These are phyloP conservation scores for Schizopygopsis pylzovi DNA, from an alignment of 2,797 vertebrate species.

Conservation along the genomic window DNA sequence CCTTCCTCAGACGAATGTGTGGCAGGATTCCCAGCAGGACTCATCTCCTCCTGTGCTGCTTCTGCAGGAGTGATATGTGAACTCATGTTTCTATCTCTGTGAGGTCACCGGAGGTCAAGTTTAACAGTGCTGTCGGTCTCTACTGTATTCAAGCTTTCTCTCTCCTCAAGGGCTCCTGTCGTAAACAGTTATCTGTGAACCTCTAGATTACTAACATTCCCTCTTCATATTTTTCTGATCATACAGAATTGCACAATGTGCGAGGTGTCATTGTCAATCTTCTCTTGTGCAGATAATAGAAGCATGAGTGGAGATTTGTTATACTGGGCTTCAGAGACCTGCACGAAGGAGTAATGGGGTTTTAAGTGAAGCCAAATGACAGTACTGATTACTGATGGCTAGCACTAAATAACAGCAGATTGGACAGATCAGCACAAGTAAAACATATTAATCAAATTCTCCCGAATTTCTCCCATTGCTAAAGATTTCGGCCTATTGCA, in stretches of 20 bases:
- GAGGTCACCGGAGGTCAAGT: conserved; percentile 49
- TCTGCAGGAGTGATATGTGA: conserved; percentile 25
- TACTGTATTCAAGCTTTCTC: conserved; percentile 56
- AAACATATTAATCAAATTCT: conserved; percentile 40
- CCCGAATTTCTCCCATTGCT: conserved; percentile 25
- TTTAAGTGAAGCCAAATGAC: conserved; percentile 57
- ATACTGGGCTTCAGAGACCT: conserved; percentile 41
- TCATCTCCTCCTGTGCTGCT: conserved; percentile 38
- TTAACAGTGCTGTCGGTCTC: conserved; percentile 60
- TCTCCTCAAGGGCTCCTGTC: conserved; percentile 64
- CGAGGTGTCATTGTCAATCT: conserved; percentile 68
- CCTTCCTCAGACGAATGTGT: conserved; percentile 13
- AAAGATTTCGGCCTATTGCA: conserved; percentile 17
- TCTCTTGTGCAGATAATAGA: conserved; percentile 61
- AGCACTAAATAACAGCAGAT: conserved; percentile 53
- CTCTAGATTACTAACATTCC: conserved; percentile 53
- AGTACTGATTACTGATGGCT: conserved; percentile 43
- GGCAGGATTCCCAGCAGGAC: conserved; percentile 30
- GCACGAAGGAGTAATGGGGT: conserved; percentile 37
- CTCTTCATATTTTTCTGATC: conserved; percentile 65
- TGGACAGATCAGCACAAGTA: conserved; percentile 31
- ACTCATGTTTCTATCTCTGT: conserved; percentile 34
- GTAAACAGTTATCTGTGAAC: conserved; percentile 67
- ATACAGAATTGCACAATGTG: conserved; percentile 61
- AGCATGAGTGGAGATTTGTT: conserved; percentile 52